phyloP scores from a whole-genome alignment of 2,888 invertebrate species.

The Caenorhabditis sp. region DNA sequence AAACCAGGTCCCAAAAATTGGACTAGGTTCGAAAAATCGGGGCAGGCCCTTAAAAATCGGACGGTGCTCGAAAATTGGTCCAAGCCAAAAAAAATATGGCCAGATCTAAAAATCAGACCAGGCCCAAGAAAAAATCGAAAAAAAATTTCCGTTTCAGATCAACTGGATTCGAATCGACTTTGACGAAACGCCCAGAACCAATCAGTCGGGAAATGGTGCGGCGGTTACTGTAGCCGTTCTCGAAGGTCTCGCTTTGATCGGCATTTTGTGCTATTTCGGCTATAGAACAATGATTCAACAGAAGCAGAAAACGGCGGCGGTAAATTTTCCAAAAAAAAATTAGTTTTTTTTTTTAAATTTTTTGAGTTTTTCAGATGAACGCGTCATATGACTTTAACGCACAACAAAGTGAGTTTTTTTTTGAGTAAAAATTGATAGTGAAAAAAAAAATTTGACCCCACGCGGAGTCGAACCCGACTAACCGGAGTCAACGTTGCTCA shows the following conservation, averaged over 20 bases:
- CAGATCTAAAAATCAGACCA: too few relatives aligned
- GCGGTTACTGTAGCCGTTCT: slow-evolving; percentile 36
- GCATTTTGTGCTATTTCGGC: slow-evolving; percentile 25
- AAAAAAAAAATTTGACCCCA: too few relatives aligned
- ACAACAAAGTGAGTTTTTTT: slow-evolving; percentile 1
- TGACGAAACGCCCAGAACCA: slow-evolving; percentile 6
- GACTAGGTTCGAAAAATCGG: too few relatives aligned
- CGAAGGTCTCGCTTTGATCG: slow-evolving; percentile 29
- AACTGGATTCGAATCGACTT: slow-evolving; percentile 13
- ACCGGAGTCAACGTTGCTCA: too few relatives aligned
- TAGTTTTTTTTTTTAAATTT: neutral
- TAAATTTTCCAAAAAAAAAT: neutral
- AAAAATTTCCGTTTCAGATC: too few relatives aligned
- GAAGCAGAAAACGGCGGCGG: neutral
- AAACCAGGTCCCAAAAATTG: too few relatives aligned
- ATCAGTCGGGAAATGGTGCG: slow-evolving; percentile 12
- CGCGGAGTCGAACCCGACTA: too few relatives aligned
- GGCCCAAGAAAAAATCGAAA: too few relatives aligned
- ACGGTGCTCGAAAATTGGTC: too few relatives aligned
- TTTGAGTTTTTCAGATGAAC: neutral
- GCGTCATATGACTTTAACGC: neutral
- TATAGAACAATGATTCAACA: slow-evolving; percentile 26
- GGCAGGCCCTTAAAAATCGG: too few relatives aligned
- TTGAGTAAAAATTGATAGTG: neutral
- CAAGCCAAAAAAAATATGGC: too few relatives aligned